Base-by-base conservation (phyloP, 2,888 invertebrate species). In the Limnephilus rhombicus region DNA sequence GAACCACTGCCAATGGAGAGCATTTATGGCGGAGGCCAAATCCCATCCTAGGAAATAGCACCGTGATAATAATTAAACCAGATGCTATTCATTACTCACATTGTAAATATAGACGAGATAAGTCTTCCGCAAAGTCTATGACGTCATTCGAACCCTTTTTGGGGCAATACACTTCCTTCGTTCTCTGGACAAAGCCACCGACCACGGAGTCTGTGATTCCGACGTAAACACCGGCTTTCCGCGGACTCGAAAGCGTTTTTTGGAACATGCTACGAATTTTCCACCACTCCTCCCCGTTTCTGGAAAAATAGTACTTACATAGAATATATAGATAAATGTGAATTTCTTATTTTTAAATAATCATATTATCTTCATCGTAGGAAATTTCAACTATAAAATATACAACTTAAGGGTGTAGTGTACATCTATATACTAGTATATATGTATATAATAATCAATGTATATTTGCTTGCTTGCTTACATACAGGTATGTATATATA, bases 221-320 rank as follows among this genome's bases (percentile, higher is more conserved):
- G 0, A 98, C 95, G 94, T 98, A 98, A 93, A 95, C 96, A 93
- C 97, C 96, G 0, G 98, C 97, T 94, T 97, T 97, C 94, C 96
- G 96, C 0, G 98, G 97, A 93, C 97, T 97, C 93, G 98, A 98
- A 34, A 98, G 95, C 87, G 97, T 97, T 94, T 98, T 98, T 95
- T 99, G 99, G 94, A 98, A 97, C 92, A 97, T 97, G 94, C 97
- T 97, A 31, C 99, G 96, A 2, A 98, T 95, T 93, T 97, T 96
- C 97, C 97, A 97, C 99, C 99, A 99, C 91, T 98, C 98, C 3
- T 96, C 95, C 0, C 98, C 99, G 95, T 99, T 99, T 82, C 98
- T 98, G 94, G 92, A 96, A 95, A 93, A 91, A 49, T 49, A 15
- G 15, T 12, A 49, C 15, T 15, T 15, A 1, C 3, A 45, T 45